A percentile compares a stretch with the other conserved stretches of the same genome.
Evolutionary conservation across 2,113 vertebrate species (phyloP).

Genomic region (Corydoras maculifer): DNA sequence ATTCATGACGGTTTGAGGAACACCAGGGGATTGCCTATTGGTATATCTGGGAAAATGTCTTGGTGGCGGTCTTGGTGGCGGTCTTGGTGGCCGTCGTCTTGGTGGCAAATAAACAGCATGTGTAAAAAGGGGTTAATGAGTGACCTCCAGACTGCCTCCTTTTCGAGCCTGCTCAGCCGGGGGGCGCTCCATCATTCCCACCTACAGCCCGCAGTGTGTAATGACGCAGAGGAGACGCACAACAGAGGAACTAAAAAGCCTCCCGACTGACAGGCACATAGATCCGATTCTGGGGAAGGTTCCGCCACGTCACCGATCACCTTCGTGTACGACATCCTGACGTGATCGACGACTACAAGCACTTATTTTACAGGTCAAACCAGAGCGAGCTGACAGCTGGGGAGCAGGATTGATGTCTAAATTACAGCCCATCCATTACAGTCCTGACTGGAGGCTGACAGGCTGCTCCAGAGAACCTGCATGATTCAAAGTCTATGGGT

Average conservation of each 20-base stretch:
- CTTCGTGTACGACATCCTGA: constrained; percentile 21
- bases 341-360: constrained; percentile 42
- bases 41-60: no score
- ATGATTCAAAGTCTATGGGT: neutral
- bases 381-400: constrained; percentile 47
- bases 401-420: constrained; percentile 49
- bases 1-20: no score
- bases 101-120: no score
- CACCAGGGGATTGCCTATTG: no score
- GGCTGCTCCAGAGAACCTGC: neutral
- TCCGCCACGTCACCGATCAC: constrained; percentile 25
- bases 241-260: neutral
- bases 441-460: constrained; percentile 28
- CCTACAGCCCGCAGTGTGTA: no score
- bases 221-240: no score
- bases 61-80: no score
- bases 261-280: neutral
- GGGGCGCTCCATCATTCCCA: no score
- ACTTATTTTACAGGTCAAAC: constrained; percentile 15
- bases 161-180: no score
- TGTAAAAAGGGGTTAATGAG: no score
- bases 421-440: constrained; percentile 49
- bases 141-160: no score
- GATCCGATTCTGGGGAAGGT: neutral
- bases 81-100: no score